Evolutionary conservation across 2,888 invertebrate species (phyloP).

Genomic region (Sminthurinus aureus): DNA sequence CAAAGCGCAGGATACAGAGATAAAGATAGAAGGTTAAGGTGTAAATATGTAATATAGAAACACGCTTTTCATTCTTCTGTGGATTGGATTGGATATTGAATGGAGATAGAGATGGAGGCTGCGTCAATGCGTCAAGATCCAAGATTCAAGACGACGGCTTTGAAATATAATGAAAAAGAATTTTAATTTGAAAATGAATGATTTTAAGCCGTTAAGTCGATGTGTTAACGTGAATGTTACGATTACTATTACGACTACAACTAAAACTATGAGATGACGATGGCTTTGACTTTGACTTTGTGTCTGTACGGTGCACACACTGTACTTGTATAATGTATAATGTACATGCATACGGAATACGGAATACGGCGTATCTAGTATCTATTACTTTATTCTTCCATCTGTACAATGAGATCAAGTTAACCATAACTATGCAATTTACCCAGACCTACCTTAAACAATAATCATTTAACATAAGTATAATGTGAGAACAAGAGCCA

Average conservation of each 20-base stretch:
- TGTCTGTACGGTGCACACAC: too few relatives aligned
- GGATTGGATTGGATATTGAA: too few relatives aligned
- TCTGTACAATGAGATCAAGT: conserved; percentile 35
- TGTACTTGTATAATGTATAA: too few relatives aligned
- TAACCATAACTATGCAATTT: conserved; percentile 38
- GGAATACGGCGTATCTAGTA: not conserved
- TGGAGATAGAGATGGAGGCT: too few relatives aligned
- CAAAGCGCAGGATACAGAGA: too few relatives aligned
- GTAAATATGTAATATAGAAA: too few relatives aligned
- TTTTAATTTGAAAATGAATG: conserved; percentile 39
- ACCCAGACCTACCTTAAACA: conserved; percentile 43
- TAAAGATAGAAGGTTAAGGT: too few relatives aligned
- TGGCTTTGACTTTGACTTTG: not conserved
- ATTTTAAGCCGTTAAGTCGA: conserved; percentile 30
- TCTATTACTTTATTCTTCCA: not conserved
- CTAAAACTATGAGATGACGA: not conserved
- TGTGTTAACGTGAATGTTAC: conserved; percentile 7
- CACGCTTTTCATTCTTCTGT: not conserved
- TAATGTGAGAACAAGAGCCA: conserved; percentile 43
- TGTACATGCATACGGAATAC: not conserved
- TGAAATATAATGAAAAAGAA: not conserved
- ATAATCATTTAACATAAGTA: conserved; percentile 43
- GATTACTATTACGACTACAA: too few relatives aligned
- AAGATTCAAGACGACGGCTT: not conserved
- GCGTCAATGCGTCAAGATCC: not conserved